Evolutionary conservation across 2,888 invertebrate species (phyloP).

Genomic region (Trissolcus japonicus): DNA sequence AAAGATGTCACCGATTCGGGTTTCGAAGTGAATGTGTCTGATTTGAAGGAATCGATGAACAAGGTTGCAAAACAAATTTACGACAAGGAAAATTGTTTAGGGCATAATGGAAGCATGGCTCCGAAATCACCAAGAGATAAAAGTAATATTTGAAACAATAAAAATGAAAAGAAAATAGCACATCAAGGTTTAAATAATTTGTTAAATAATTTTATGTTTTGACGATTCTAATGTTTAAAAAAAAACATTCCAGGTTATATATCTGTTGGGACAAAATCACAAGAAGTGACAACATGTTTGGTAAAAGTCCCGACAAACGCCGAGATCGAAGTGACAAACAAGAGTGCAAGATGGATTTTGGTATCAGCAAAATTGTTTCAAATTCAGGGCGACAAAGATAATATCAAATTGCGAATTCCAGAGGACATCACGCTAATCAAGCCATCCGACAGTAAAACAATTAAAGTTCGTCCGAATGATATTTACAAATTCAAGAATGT

Average conservation of each 20-base stretch:
- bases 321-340: conserved; percentile 69
- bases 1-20: conserved; percentile 17
- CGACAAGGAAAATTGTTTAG: background rate
- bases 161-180: background rate
- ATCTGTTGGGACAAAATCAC: conserved; percentile 65
- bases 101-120: background rate
- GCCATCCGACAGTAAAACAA: conserved; percentile 65
- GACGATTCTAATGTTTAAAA: no score
- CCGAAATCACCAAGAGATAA: conserved; percentile 31
- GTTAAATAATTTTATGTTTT: conserved; percentile 4
- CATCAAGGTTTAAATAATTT: background rate
- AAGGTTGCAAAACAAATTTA: background rate
- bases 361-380: conserved; percentile 65
- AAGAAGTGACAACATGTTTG: conserved; percentile 69
- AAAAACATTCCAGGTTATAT: conserved; percentile 59
- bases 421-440: conserved; percentile 66
- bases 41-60: background rate
- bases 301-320: conserved; percentile 67
- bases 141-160: conserved; percentile 19
- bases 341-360: conserved; percentile 69
- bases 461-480: conserved; percentile 61
- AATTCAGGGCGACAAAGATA: conserved; percentile 68
- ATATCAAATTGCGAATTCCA: conserved; percentile 65
- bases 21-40: conserved; percentile 14
- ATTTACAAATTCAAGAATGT: no score